Conservation (phyloP, 1,140 invertebrate species). For the Kradibia gibbosae region DNA sequence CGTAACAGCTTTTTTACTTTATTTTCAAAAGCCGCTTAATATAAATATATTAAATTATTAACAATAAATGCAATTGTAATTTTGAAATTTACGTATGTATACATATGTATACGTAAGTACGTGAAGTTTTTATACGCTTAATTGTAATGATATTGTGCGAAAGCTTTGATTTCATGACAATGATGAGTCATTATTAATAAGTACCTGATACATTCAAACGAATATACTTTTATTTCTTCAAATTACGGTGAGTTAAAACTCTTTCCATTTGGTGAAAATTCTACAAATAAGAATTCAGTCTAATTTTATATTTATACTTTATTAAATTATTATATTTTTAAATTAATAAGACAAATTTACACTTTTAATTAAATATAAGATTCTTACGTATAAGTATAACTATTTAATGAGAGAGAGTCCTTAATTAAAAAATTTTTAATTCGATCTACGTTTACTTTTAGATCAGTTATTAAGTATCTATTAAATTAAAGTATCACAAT, state of each 20-base stretch:
- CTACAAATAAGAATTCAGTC: neutral
- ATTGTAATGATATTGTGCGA: neutral
- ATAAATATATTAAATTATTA: neutral
- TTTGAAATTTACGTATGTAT: neutral
- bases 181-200: neutral
- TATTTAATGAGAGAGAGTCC: conserved; percentile 21
- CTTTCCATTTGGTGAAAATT: conserved; percentile 36
- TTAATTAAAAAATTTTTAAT: conserved; percentile 9
- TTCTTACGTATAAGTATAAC: conserved; percentile 8
- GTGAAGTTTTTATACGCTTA: neutral
- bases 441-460: neutral
- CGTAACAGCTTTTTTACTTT: conserved; percentile 30
- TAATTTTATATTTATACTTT: conserved; percentile 17
- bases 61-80: neutral
- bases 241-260: conserved; percentile 16
- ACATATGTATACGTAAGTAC: neutral
- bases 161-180: neutral
- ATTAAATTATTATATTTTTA: conserved; percentile 14
- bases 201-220: conserved; percentile 7
- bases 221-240: neutral
- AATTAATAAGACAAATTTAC: conserved; percentile 9
- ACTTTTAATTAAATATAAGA: conserved; percentile 12
- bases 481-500: conserved; percentile 34
- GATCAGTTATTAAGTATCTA: conserved; percentile 3
- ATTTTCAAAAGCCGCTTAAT: neutral